These are phyloP conservation scores for Eupithecia subumbrata DNA, from an alignment of 2,888 invertebrate genomes.

Conservation along the genomic window DNA sequence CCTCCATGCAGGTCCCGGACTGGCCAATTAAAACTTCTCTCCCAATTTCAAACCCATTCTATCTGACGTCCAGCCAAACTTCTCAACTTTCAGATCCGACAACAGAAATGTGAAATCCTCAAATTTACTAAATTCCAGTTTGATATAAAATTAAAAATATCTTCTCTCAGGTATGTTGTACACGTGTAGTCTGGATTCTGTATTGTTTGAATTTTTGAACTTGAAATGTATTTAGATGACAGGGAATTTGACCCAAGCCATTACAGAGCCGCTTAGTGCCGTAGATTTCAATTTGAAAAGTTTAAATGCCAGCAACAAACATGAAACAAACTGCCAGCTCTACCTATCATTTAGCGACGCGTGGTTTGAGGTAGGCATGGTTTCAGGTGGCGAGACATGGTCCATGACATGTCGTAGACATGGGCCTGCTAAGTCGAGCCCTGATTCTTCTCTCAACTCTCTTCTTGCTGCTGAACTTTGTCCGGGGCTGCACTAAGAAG, in stretches of 20 bases:
- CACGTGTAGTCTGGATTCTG: slow-evolving; percentile 1
- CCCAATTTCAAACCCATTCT: slow-evolving; percentile 51
- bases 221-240: slow-evolving; percentile 5
- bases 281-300: neutral
- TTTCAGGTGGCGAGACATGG: slow-evolving; percentile 48
- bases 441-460: slow-evolving; percentile 53
- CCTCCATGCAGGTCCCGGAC: slow-evolving; percentile 36
- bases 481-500: slow-evolving; percentile 64
- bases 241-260: slow-evolving; percentile 51
- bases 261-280: neutral
- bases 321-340: neutral
- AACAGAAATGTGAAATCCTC: slow-evolving; percentile 38
- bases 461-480: slow-evolving; percentile 55
- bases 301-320: no score
- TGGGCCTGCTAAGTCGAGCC: slow-evolving; percentile 59
- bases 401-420: slow-evolving; percentile 53
- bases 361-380: slow-evolving; percentile 43
- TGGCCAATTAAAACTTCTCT: slow-evolving; percentile 40
- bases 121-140: slow-evolving; percentile 54
- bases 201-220: slow-evolving; percentile 6
- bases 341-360: neutral
- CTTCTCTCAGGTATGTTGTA: slow-evolving; percentile 43
- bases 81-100: slow-evolving; percentile 38
- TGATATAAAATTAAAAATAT: slow-evolving; percentile 38
- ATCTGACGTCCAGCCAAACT: slow-evolving; percentile 44